phyloP scores from a whole-genome alignment of 2,888 invertebrate genomes.

The Drosophila nr. medialis region DNA sequence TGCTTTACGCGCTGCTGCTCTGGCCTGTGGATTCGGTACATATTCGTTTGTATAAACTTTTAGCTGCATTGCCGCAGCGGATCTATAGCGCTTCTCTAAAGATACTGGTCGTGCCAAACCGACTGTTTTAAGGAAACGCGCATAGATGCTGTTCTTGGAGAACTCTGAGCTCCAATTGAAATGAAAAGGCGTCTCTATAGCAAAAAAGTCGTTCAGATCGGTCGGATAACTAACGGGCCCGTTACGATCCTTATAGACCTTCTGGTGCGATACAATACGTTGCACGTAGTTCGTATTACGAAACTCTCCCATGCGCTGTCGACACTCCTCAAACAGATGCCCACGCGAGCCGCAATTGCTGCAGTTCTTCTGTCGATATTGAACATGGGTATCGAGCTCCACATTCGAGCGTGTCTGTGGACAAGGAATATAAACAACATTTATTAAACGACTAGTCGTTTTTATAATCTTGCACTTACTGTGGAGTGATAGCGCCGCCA shows the following conservation, averaged over 20 bases:
- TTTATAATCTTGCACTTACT: constrained; percentile 83
- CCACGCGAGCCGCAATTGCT: constrained; percentile 87
- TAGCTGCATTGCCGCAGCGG: not conserved
- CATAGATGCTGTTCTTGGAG: constrained; percentile 72
- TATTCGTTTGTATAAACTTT: constrained; percentile 44
- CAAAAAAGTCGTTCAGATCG: constrained; percentile 65
- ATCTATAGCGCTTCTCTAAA: constrained; percentile 27
- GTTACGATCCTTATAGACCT: constrained; percentile 78
- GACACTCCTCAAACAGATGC: constrained; percentile 85
- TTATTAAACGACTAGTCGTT: not conserved
- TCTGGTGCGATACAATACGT: constrained; percentile 82
- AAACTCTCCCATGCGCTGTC: constrained; percentile 80
- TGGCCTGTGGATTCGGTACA: constrained; percentile 62
- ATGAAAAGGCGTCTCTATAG: constrained; percentile 59
- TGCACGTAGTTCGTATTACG: constrained; percentile 56
- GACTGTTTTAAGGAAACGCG: constrained; percentile 79
- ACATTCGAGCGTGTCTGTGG: constrained; percentile 85
- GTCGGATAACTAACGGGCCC: constrained; percentile 22
- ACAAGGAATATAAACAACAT: not conserved
- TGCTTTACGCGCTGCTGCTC: constrained; percentile 33
- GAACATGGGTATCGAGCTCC: constrained; percentile 73
- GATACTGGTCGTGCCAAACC: constrained; percentile 68
- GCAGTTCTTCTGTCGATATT: constrained; percentile 85
- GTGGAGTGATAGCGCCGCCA: constrained; percentile 92
- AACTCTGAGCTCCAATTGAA: constrained; percentile 70